Evolutionary conservation across 2,113 vertebrate species (phyloP).

Genomic region (Xiphorhynchus elegans): DNA sequence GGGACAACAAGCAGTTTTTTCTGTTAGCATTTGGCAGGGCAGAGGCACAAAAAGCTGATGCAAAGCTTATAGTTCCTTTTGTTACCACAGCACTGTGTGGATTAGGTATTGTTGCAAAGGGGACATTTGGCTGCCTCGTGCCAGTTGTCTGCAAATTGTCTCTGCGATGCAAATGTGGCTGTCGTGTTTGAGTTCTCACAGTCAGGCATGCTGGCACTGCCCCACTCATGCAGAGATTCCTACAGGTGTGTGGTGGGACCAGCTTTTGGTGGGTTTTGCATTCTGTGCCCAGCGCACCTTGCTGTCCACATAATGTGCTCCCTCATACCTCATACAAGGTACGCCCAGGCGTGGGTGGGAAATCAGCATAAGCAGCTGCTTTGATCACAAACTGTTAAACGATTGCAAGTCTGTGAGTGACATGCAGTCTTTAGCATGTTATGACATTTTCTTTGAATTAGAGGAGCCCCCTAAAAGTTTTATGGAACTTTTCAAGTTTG

Average conservation of each 20-base stretch:
- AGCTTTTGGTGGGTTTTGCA: background rate
- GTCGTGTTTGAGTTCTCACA: background rate
- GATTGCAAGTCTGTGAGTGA: background rate
- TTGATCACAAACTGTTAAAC: background rate
- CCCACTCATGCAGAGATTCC: background rate
- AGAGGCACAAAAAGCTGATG: background rate
- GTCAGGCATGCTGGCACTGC: background rate
- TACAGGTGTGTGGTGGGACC: accelerated
- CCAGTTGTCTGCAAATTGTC: constrained; percentile 13
- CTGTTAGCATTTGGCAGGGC: background rate
- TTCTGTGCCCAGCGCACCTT: background rate
- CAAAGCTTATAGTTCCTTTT: constrained; percentile 43
- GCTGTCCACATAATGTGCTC: background rate
- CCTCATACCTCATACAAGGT: background rate
- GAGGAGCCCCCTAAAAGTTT: background rate
- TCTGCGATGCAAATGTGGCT: background rate
- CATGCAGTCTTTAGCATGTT: background rate
- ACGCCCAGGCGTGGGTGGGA: background rate
- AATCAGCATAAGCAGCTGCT: background rate
- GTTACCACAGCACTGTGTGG: background rate
- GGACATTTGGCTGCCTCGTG: constrained; percentile 32
- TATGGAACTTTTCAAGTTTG: background rate
- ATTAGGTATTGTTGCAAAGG: constrained; percentile 39
- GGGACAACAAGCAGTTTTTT: background rate
- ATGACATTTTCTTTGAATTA: background rate